Conservation (phyloP, 2,113 vertebrate genomes). For the Sialia sialis region DNA sequence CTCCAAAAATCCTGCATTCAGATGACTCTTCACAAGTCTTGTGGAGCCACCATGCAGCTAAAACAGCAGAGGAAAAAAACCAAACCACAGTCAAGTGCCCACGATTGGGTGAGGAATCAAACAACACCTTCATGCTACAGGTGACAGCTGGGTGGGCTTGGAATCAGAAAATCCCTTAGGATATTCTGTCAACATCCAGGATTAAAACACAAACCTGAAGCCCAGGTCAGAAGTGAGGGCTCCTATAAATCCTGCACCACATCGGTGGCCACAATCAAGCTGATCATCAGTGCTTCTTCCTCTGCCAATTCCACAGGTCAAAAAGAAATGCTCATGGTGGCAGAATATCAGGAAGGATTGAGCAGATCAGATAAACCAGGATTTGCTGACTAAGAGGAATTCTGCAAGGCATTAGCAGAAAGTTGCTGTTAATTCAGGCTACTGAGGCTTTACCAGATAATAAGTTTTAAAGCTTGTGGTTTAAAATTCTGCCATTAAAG, state of each 20-base stretch:
- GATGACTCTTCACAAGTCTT: not conserved
- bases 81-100: not conserved
- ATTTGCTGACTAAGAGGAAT: slow-evolving; percentile 22
- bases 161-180: no score
- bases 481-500: not conserved
- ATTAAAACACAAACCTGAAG: no score
- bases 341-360: not conserved
- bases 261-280: no score
- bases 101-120: no score
- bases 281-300: not conserved
- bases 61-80: not conserved
- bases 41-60: not conserved
- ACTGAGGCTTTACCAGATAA: slow-evolving; percentile 23
- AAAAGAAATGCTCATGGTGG: not conserved
- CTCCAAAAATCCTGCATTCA: not conserved
- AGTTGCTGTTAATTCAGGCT: slow-evolving; percentile 4
- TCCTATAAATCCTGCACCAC: no score
- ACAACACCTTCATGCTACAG: no score
- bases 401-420: not conserved
- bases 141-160: no score
- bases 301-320: not conserved
- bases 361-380: not conserved
- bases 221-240: no score
- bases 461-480: slow-evolving; percentile 16
- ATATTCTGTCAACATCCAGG: no score